A percentile compares a stretch with the other conserved stretches of the same genome.
Evolutionary conservation across 2,888 invertebrate genomes (phyloP).

Genomic region (Nymphalis polychloros): DNA sequence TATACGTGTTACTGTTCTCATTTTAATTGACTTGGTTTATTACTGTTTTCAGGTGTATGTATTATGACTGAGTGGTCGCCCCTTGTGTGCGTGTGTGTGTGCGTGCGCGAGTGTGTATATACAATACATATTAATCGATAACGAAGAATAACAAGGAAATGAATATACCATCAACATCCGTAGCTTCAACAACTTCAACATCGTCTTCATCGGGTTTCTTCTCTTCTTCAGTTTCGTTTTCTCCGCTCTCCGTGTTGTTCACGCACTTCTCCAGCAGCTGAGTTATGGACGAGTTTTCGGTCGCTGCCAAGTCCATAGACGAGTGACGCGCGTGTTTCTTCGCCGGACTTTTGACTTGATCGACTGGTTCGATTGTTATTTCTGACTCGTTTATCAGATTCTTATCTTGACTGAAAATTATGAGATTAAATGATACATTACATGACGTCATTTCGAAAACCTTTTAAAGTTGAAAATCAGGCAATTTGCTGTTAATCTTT

Average conservation of each 20-base stretch:
- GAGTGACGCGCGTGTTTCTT: constrained; percentile 75
- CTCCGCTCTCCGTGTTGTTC: constrained; percentile 43
- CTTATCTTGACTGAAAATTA: constrained; percentile 64
- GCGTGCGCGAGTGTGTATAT: too few species aligned
- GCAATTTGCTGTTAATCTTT: too few species aligned
- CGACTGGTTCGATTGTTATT: constrained; percentile 72
- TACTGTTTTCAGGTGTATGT: too few species aligned
- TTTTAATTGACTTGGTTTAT: too few species aligned
- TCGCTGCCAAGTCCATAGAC: constrained; percentile 74
- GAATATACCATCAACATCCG: constrained; percentile 8
- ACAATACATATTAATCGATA: too few species aligned
- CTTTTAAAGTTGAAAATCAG: too few species aligned
- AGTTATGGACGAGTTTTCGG: constrained; percentile 67
- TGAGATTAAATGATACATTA: too few species aligned
- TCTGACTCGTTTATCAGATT: constrained; percentile 72
- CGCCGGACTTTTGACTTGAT: constrained; percentile 52
- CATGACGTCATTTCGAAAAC: too few species aligned
- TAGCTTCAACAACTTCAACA: constrained; percentile 34
- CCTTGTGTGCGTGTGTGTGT: too few species aligned
- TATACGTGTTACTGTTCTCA: too few species aligned
- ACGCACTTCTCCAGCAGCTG: constrained; percentile 77
- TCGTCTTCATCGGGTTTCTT: constrained; percentile 42
- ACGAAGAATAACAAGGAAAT: too few species aligned
- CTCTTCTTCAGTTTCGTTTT: constrained; percentile 37
- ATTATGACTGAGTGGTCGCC: too few species aligned